A percentile compares a stretch with the other conserved stretches of the same genome.
Conservation (phyloP, 2,888 invertebrate genomes). For the Phalera bucephala region DNA sequence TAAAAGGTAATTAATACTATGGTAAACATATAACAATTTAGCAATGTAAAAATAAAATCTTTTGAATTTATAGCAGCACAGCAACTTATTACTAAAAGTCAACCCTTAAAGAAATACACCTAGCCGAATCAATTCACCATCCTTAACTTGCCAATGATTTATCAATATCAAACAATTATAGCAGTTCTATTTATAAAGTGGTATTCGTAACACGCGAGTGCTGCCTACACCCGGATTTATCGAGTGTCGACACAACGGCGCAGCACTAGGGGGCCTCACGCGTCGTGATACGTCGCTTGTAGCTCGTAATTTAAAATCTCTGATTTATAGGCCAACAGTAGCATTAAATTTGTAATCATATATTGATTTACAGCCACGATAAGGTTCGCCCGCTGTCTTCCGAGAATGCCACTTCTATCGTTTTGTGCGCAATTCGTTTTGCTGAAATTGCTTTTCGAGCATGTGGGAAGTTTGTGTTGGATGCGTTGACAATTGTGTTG, state of each 20-base stretch:
- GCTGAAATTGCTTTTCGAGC: constrained; percentile 62
- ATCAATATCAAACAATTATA: constrained; percentile 46
- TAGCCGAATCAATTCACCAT: not conserved
- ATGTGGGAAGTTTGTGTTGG: constrained; percentile 28
- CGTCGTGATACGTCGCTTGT: constrained; percentile 73
- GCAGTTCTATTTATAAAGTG: constrained; percentile 36
- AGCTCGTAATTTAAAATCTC: constrained; percentile 80
- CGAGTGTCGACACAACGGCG: constrained; percentile 75
- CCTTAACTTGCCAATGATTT: constrained; percentile 32
- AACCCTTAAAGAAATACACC: not conserved
- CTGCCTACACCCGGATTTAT: constrained; percentile 51
- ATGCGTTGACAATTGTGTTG: constrained; percentile 10
- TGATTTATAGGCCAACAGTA: constrained; percentile 82
- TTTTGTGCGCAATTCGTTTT: constrained; percentile 43
- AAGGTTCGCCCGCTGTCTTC: constrained; percentile 74
- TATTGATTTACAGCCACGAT: constrained; percentile 81
- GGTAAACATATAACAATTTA: too few species aligned
- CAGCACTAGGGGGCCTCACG: constrained; percentile 81
- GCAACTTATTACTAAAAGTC: too few species aligned
- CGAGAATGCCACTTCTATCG: constrained; percentile 62
- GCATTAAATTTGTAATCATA: constrained; percentile 84
- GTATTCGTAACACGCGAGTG: constrained; percentile 36
- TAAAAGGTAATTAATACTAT: too few species aligned
- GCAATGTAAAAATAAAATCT: too few species aligned
- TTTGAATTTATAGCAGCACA: too few species aligned